These are phyloP conservation scores for Sinodicranocentrus sp. DNA, from an alignment of 2,888 invertebrate species.

Conservation along the genomic window DNA sequence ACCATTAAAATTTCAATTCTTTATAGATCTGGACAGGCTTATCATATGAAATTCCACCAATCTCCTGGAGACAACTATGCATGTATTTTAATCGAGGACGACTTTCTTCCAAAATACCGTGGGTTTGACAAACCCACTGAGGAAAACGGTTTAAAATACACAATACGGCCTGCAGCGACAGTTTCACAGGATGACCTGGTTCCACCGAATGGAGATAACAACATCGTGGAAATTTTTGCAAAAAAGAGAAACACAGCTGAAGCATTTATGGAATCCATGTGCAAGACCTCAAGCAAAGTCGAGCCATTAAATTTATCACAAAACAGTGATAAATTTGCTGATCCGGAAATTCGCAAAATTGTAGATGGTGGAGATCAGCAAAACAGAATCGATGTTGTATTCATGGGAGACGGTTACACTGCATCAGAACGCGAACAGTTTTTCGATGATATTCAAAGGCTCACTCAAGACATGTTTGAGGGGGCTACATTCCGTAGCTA, in stretches of 20 bases:
- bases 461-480: conserved; percentile 72
- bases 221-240: conserved; percentile 49
- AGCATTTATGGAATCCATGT: conserved; percentile 37
- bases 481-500: conserved; percentile 70
- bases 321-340: no score
- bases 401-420: conserved; percentile 73
- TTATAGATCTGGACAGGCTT: conserved; percentile 43
- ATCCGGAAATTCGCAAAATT: conserved; percentile 61
- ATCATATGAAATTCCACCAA: conserved; percentile 43
- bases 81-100: conserved; percentile 44
- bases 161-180: conserved; percentile 13
- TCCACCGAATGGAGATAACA: background rate
- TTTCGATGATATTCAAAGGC: conserved; percentile 62
- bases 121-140: conserved; percentile 15
- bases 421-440: conserved; percentile 50
- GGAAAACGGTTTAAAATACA: conserved; percentile 30
- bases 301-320: background rate
- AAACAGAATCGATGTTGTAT: conserved; percentile 73
- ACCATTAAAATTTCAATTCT: no score
- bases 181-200: background rate
- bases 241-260: conserved; percentile 22
- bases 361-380: conserved; percentile 64
- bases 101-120: conserved; percentile 32
- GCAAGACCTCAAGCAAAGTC: background rate
- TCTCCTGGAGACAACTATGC: background rate